Base-by-base conservation (phyloP, 1,140 invertebrate genomes). In the Plectrocnemia conspersa region DNA sequence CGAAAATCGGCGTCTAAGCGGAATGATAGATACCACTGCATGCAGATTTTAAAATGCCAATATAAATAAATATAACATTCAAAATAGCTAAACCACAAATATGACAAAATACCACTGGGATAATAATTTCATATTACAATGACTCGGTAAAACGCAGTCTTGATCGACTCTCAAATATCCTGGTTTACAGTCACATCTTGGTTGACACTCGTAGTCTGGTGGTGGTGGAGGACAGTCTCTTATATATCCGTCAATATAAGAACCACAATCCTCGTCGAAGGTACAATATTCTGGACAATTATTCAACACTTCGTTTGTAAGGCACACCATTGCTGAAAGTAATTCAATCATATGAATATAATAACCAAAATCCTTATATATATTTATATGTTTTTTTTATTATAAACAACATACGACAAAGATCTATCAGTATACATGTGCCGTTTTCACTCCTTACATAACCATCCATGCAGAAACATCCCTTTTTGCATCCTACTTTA, bases 171-270 rank as follows among this genome's bases (percentile, higher is more conserved):
- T 47, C 10, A 55, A 44, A 21, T 48, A 27, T 3, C 45, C 53
- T 13, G 9, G 10, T 24, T 40, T 48, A 21, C 53, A 55, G 7
- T 40, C 33, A 47, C 53, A 55, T 41, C 44, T 38, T 25, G 44
- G 45, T 25, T 18, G 15, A 24, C 53, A 55, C 40, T 46, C 44
- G 22, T 38, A 50, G 40, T 50, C 47, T 6, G 6, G 1, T 15
- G 47, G 47, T 24, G 47, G 47, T 21, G 47, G 33, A 22, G 47
- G 33, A 50, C 47, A 50, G n/a, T 50, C 47, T 23, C 33, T 50
- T 9, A 55, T 55, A 18, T 21, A 25, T 7, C 32, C 53, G 9
- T 15, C 29, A 19, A 48, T 21, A 7, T 23, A 25, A 3, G 32
- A n/a, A 21, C 22, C 22, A 47, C 53, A 55, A 25, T 47, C 45